Conservation (phyloP, 1,140 invertebrate species). For the Halesus radiatus region DNA sequence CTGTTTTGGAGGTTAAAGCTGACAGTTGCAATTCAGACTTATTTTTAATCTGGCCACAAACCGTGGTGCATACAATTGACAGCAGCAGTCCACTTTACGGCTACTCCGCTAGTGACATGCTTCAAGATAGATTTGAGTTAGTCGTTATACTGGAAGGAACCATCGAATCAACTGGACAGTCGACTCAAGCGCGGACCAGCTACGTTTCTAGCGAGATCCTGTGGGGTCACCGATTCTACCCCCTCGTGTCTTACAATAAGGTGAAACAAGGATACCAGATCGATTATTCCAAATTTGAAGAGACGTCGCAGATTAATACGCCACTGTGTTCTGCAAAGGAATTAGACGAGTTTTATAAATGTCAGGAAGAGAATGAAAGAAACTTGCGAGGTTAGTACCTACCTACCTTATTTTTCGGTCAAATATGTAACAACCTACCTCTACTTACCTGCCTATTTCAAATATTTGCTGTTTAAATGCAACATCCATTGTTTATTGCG, state of each 20-base stretch:
- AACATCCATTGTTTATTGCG: no score
- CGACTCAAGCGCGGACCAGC: constrained; percentile 75
- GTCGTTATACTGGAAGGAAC: constrained; percentile 83
- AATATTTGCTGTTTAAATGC: no score
- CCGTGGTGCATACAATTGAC: constrained; percentile 83
- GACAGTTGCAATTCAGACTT: constrained; percentile 80
- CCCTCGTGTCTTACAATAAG: constrained; percentile 83
- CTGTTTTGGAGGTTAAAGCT: constrained; percentile 79
- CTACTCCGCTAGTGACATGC: constrained; percentile 84
- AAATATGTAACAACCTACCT: no score
- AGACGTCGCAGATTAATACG: constrained; percentile 86
- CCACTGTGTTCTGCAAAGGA: constrained; percentile 87
- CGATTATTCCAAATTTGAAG: constrained; percentile 88
- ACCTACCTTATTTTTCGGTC: no score
- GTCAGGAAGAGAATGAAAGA: constrained; percentile 56
- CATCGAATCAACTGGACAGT: constrained; percentile 79
- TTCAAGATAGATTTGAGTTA: constrained; percentile 81
- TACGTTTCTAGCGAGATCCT: constrained; percentile 79
- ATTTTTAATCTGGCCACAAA: constrained; percentile 92
- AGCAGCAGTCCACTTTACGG: constrained; percentile 82
- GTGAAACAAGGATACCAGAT: constrained; percentile 86
- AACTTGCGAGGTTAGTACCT: background rate
- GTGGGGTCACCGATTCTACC: constrained; percentile 80
- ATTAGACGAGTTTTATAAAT: constrained; percentile 72
- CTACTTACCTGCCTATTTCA: no score